phyloP scores from a whole-genome alignment of 2,113 vertebrate species.

The Todiramphus saurophagus region DNA sequence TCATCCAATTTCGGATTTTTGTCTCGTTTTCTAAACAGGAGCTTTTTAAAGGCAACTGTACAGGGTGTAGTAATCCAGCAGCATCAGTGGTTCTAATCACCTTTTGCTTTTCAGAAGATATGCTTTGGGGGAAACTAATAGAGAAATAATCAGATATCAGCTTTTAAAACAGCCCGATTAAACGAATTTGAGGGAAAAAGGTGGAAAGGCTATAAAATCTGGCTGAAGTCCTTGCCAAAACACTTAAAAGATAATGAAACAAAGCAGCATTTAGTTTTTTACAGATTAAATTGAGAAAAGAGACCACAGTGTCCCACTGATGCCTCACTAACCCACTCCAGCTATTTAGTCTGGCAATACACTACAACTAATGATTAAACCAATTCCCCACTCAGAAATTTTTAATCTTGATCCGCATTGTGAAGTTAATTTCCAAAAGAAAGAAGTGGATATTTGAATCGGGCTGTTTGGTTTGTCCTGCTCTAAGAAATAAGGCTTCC shows the following conservation, averaged over 20 bases:
- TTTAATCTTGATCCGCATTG: neutral
- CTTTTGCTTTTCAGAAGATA: neutral
- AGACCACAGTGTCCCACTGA: neutral
- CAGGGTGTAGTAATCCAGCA: neutral
- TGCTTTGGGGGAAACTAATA: neutral
- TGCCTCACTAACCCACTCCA: neutral
- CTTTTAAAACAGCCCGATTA: neutral
- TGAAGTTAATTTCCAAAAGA: neutral
- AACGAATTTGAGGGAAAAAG: neutral
- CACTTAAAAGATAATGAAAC: neutral
- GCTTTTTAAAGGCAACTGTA: neutral
- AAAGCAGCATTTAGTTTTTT: neutral
- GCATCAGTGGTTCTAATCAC: neutral
- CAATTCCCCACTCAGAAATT: neutral
- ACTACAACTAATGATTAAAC: neutral
- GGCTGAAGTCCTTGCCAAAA: constrained; percentile 6
- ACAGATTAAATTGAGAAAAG: neutral
- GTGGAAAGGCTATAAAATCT: neutral
- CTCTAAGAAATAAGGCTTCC: neutral
- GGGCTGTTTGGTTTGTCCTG: neutral
- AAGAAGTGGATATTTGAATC: neutral
- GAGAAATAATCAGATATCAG: neutral
- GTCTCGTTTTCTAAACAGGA: neutral
- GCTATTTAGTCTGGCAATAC: neutral
- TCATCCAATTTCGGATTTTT: neutral